These are phyloP conservation scores for Oligia fasciuncula DNA, from an alignment of 2,888 invertebrate species.

Conservation along the genomic window DNA sequence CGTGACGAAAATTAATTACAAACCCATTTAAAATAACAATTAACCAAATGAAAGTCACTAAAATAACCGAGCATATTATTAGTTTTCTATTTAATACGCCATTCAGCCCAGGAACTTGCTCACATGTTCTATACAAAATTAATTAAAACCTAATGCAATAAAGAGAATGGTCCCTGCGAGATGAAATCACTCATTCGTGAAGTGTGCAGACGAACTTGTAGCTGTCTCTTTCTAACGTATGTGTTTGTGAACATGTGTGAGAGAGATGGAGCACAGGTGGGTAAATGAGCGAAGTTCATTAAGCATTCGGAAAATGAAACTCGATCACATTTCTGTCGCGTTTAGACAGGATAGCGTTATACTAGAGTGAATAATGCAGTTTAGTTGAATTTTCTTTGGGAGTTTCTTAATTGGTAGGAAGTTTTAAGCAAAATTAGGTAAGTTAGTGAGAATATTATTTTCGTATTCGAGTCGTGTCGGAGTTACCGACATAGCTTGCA, in stretches of 20 bases:
- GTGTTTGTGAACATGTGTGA: slow-evolving; percentile 37
- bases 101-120: slow-evolving; percentile 33
- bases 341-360: slow-evolving; percentile 74
- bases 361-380: slow-evolving; percentile 64
- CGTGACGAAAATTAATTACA: not conserved
- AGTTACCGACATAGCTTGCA: not conserved
- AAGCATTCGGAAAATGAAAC: slow-evolving; percentile 86
- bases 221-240: slow-evolving; percentile 63
- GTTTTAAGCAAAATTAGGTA: slow-evolving; percentile 11
- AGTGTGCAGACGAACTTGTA: slow-evolving; percentile 32
- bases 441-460: not conserved
- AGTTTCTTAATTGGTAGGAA: slow-evolving; percentile 27
- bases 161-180: slow-evolving; percentile 52
- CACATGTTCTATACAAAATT: slow-evolving; percentile 59
- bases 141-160: slow-evolving; percentile 65
- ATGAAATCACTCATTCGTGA: slow-evolving; percentile 56
- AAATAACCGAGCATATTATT: slow-evolving; percentile 33
- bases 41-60: slow-evolving; percentile 9
- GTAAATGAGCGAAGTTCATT: slow-evolving; percentile 83
- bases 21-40: slow-evolving; percentile 16
- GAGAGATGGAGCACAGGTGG: slow-evolving; percentile 58
- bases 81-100: slow-evolving; percentile 29
- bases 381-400: slow-evolving; percentile 36
- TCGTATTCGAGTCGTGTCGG: not conserved
- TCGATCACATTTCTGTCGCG: slow-evolving; percentile 81